Evolutionary conservation across 2,113 vertebrate species (phyloP).

Genomic region (Helogale parvula): DNA sequence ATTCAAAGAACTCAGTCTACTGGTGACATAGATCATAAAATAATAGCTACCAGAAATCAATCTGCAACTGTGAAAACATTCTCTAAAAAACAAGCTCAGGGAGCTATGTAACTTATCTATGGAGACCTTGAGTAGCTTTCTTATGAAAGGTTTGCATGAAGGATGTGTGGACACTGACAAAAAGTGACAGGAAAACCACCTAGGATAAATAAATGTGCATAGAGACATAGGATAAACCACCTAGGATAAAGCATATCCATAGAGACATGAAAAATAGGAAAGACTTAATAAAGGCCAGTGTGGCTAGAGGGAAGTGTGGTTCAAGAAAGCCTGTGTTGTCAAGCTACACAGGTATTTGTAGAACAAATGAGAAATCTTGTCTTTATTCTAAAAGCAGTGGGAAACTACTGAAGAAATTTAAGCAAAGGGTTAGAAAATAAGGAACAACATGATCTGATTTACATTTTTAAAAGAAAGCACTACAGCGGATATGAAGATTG

Average conservation of each 20-base stretch:
- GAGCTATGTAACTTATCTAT: background rate
- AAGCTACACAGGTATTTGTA: background rate
- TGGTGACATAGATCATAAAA: background rate
- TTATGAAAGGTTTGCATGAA: background rate
- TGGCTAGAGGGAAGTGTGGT: background rate
- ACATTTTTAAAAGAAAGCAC: constrained; percentile 15
- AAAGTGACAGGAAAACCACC: background rate
- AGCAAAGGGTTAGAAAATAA: background rate
- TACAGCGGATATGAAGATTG: background rate
- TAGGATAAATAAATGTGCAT: no score
- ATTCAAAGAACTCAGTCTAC: background rate
- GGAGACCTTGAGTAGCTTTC: background rate
- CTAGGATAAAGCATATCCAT: no score
- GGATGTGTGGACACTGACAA: no score
- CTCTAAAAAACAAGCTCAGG: background rate
- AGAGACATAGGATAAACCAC: background rate
- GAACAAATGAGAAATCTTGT: background rate
- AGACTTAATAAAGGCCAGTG: background rate
- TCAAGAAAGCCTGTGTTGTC: background rate
- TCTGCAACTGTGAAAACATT: background rate
- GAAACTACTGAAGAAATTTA: background rate
- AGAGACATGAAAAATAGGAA: background rate
- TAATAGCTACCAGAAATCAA: background rate
- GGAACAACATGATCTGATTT: background rate
- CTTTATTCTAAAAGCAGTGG: background rate